Percentiles rank a stretch among this genome's conserved stretches.
Conservation (phyloP, 2,113 vertebrate genomes). For the Callithrix jacchus region DNA sequence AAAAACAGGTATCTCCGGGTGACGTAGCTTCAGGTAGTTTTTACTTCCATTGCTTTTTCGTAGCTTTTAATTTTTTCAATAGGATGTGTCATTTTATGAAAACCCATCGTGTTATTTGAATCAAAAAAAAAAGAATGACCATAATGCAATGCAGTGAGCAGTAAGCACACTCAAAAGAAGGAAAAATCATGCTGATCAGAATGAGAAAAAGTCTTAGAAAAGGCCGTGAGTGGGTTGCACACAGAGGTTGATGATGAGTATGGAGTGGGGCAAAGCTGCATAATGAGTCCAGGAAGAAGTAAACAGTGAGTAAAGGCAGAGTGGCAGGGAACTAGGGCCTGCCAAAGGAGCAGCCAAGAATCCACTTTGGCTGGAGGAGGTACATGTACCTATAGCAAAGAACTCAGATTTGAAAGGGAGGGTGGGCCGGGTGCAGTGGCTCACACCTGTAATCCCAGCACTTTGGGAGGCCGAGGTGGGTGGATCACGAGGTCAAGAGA, state of each 20-base stretch:
- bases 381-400: not conserved
- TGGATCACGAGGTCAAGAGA: no score
- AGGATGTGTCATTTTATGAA: constrained; percentile 4
- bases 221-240: not conserved
- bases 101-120: not conserved
- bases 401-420: not conserved
- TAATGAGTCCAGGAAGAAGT: not conserved
- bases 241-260: not conserved
- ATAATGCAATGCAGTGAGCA: not conserved
- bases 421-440: not conserved
- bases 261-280: rapidly evolving
- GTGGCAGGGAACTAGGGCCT: not conserved
- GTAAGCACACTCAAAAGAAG: not conserved
- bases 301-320: not conserved
- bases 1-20: not conserved
- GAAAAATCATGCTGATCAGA: not conserved
- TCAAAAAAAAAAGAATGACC: not conserved
- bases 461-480: no score
- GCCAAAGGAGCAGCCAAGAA: not conserved
- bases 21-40: not conserved
- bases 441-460: no score
- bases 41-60: not conserved
- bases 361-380: not conserved
- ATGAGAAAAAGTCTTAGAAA: not conserved
- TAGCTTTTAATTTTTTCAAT: not conserved